Conservation (phyloP, 2,797 vertebrate species). For the Bovichtus variegatus region DNA sequence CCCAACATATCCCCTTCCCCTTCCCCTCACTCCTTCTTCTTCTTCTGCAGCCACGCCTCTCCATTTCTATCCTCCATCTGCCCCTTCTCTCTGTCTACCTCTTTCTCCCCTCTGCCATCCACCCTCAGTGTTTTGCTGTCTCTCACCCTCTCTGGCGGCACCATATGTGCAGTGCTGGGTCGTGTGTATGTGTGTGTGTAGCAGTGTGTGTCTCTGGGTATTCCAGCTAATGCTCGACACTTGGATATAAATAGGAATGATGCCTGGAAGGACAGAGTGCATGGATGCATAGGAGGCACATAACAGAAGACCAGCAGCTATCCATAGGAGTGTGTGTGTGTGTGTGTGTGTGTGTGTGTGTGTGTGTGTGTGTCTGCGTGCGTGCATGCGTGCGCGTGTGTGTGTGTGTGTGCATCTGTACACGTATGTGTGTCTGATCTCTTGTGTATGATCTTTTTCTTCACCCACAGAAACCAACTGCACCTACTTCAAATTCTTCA, state of each 20-base stretch:
- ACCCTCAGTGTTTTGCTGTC: slow-evolving; percentile 57
- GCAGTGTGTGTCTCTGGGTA: slow-evolving; percentile 56
- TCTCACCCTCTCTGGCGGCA: slow-evolving; percentile 67
- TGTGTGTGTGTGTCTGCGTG: slow-evolving; percentile 9
- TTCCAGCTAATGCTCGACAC: slow-evolving; percentile 71
- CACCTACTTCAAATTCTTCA: slow-evolving; percentile 95
- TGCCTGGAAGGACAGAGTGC: slow-evolving; percentile 77
- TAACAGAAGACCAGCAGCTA: slow-evolving; percentile 67
- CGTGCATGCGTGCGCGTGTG: slow-evolving; percentile 15
- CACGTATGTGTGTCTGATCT: slow-evolving; percentile 19
- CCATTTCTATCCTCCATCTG: slow-evolving; percentile 38
- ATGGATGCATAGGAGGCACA: slow-evolving; percentile 77
- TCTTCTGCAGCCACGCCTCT: slow-evolving; percentile 18
- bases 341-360: slow-evolving; percentile 19
- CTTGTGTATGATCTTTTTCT: slow-evolving; percentile 52
- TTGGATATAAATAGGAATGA: slow-evolving; percentile 82
- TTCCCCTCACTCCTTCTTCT: slow-evolving; percentile 22
- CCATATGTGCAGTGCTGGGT: slow-evolving; percentile 73
- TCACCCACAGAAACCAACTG: slow-evolving; percentile 90
- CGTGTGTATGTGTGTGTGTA: slow-evolving; percentile 52
- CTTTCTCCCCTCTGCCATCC: slow-evolving; percentile 49
- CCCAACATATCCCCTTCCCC: slow-evolving; percentile 27
- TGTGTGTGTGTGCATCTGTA: slow-evolving; percentile 3
- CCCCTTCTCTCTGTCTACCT: slow-evolving; percentile 42
- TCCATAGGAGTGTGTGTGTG: slow-evolving; percentile 45